phyloP scores from a whole-genome alignment of 2,797 vertebrate genomes.

The Eulemur albifrons region DNA sequence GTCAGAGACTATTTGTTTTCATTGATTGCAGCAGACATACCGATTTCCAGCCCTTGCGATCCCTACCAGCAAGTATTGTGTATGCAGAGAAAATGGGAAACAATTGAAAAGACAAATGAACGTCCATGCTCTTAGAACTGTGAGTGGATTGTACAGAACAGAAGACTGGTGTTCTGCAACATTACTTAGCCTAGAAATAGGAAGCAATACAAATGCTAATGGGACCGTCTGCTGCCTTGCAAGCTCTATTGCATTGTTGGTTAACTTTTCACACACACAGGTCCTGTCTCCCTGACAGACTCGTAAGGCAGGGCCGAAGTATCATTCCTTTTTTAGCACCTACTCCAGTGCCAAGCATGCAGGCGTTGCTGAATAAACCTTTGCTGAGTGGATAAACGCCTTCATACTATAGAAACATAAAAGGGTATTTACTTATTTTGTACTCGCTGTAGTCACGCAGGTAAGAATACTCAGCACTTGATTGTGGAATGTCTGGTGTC shows the following conservation, averaged over 20 bases:
- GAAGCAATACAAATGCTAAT: constrained; percentile 57
- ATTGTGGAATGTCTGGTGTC: constrained; percentile 49
- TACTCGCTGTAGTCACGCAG: neutral
- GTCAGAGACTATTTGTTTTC: constrained; percentile 76
- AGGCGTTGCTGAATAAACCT: constrained; percentile 12
- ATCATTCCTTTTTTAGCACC: neutral
- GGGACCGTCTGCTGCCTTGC: neutral
- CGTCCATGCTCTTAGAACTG: neutral
- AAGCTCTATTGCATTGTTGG: neutral
- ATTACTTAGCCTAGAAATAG: constrained; percentile 48
- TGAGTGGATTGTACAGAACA: constrained; percentile 2
- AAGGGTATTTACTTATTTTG: constrained; percentile 48
- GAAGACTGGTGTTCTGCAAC: neutral
- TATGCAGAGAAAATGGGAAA: constrained; percentile 71
- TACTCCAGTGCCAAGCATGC: neutral
- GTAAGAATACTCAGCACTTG: constrained; percentile 33
- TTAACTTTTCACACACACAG: neutral
- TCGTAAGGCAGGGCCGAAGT: neutral
- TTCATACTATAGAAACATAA: constrained; percentile 35
- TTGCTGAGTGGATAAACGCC: constrained; percentile 60
- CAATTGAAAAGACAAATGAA: constrained; percentile 70
- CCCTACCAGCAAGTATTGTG: constrained; percentile 62
- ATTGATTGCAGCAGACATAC: constrained; percentile 69
- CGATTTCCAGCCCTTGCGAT: constrained; percentile 48
- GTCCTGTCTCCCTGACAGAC: neutral